Base-by-base conservation (phyloP, 2,888 invertebrate genomes). In the Drosophila mayaguana region DNA sequence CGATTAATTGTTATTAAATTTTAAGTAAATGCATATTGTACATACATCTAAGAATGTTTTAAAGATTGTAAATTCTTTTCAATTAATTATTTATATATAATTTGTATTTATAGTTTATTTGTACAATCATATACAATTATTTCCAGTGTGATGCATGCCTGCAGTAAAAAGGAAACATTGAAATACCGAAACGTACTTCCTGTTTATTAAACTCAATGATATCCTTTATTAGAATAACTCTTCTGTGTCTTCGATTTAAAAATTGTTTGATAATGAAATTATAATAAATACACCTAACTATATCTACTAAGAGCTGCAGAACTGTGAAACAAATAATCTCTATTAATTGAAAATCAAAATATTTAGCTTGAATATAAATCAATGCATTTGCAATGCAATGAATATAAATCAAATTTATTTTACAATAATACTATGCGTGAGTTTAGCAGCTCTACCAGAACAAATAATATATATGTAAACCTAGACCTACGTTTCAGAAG, bases 191-290 rank as follows among this genome's bases (percentile, higher is more conserved):
- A 64, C 46, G 42, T 57, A 62, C 62, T 59, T 51, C 67, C 55
- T 51, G 38, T 63, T 57, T 60, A 59, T 46, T 38, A 68, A 70
- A 54, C 71, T 80, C 51, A 68, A 81, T 63, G 63, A 72, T 66
- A 72, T 82, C 85, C 86, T 56, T 71, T 66, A 80, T 65, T 75
- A 84, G 88, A 87, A 78, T 12, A 81, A 87, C 89, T 84, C 82
- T 87, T 66, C 85, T 79, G 88, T 89, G 89, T 84, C 88, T 89
- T 69, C 42, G 72, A 64, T 50, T 72, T 67, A 55, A 36, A 70
- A 65, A 76, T 38, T 64, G 62, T 77, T 86, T 56, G 34, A 77
- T 63, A 60, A 79, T 72, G 46, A 57, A 79, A 79, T 66, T 85
- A 78, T 83, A 62, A 55, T 65, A 72, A 63, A 46, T 48, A 42